Percentiles rank a stretch among this genome's conserved stretches.
These are phyloP conservation scores for Tragelaphus strepsiceros DNA, from an alignment of 2,113 vertebrate species.

Conservation along the genomic window DNA sequence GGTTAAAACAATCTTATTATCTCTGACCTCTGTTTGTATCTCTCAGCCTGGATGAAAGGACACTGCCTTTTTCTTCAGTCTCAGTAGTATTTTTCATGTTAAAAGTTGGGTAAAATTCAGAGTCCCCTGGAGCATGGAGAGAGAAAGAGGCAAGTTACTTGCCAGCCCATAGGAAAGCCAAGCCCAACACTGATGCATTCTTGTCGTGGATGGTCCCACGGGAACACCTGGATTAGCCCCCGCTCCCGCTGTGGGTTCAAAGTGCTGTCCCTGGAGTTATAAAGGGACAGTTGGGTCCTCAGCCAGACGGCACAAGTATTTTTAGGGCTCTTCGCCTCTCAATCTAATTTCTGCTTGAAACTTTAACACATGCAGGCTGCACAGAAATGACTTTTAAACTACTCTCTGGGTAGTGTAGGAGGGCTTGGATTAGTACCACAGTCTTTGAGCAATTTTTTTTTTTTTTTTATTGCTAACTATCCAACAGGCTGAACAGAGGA, in stretches of 20 bases:
- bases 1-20: not conserved
- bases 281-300: not conserved
- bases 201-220: not conserved
- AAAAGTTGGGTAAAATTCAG: not conserved
- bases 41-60: not conserved
- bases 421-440: conserved; percentile 10
- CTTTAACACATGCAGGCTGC: conserved; percentile 20
- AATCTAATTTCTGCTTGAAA: conserved; percentile 37
- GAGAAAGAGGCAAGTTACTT: not conserved
- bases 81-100: not conserved
- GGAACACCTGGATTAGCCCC: conserved; percentile 1
- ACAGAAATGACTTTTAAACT: conserved; percentile 30
- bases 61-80: not conserved
- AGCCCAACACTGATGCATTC: not conserved
- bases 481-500: conserved; percentile 58
- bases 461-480: conserved; percentile 65
- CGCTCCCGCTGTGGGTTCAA: conserved; percentile 30
- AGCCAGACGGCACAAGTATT: conserved; percentile 40
- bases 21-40: not conserved
- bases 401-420: conserved; percentile 20
- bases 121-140: not conserved
- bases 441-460: conserved; percentile 29
- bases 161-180: not conserved
- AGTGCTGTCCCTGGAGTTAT: not conserved
- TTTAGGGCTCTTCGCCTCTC: conserved; percentile 33